Evolutionary conservation across 2,797 vertebrate species (phyloP), one percentile per base, ranked within the genome.

Genomic region (Scolopax bukidnonensis): DNA sequence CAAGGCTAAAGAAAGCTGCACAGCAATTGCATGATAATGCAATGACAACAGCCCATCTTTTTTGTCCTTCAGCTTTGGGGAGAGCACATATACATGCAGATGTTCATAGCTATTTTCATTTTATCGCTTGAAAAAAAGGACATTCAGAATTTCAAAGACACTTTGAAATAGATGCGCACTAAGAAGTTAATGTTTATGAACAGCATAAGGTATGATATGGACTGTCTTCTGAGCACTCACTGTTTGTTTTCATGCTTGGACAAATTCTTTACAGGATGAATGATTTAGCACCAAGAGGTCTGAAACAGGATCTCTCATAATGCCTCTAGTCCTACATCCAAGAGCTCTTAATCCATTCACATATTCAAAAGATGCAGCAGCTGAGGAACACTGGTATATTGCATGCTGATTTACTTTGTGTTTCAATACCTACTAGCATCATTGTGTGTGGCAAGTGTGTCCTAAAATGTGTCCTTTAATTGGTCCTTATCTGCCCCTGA

Each of bases 51-150:
- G 59, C 59, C 33, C 57, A 92, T 96, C 60, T 38, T 83, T 95
- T 95, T 93, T 75, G 92, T 90, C 96, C 93, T 95, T 96, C 95
- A 96, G 48, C 84, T 87, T 64, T 74, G 60, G n/a, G 43, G 21
- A 80, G 45, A 91, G 38, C 33, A 41, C 11, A 2, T 70, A 74
- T n/a, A 82, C 40, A 36, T 80, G 30, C 25, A 41, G 14, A 68
- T 87, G 33, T 87, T 78, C 77, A 17, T 38, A 74, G n/a, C 28
- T 82, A 24, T 59, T 74, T 57, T 71, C 61, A 57, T 79, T 89
- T 53, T 79, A 30, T 23, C 38, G 47, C 48, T 80, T 80, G 23
- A 27, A 69, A 61, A 89, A 88, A 90, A 89, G 32, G 40, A 53
- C 64, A 78, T 47, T 60, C 41, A 30, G 38, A 40, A 80, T 92